A percentile compares a stretch with the other conserved stretches of the same genome.
These are phyloP conservation scores for Chironomus tentans DNA, from an alignment of 2,888 invertebrate genomes.

Conservation along the genomic window DNA sequence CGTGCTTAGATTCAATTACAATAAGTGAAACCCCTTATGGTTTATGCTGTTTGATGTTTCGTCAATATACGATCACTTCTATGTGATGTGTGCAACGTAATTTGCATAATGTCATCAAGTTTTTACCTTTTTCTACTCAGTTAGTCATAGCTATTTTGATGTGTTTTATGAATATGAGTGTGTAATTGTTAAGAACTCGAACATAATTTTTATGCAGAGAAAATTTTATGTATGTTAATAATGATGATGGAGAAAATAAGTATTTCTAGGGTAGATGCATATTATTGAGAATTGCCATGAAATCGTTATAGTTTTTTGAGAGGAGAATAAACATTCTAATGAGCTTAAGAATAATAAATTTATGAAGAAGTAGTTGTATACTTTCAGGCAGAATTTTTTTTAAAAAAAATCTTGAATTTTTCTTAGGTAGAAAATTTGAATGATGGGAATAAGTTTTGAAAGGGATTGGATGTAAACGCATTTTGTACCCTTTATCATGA, in stretches of 20 bases:
- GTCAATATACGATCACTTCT: conserved; percentile 8
- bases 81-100: conserved; percentile 13
- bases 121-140: not conserved
- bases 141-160: not conserved
- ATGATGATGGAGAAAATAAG: not conserved
- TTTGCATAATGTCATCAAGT: conserved; percentile 21
- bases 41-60: not conserved
- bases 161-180: not conserved
- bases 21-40: conserved; percentile 9
- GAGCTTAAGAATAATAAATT: too few species aligned
- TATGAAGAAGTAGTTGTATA: too few species aligned
- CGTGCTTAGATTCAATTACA: conserved; percentile 26
- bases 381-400: too few species aligned
- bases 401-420: too few species aligned
- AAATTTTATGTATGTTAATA: not conserved
- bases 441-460: too few species aligned
- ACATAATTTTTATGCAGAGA: not conserved
- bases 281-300: not conserved
- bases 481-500: too few species aligned
- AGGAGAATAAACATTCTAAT: too few species aligned
- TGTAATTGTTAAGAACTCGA: conserved; percentile 24
- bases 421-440: too few species aligned
- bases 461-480: too few species aligned
- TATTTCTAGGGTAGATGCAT: not conserved
- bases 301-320: not conserved